Conservation (phyloP, 2,113 vertebrate species). For the human region GRCh38 chr11:126970501-126971000, state of each 20-base stretch:
- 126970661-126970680: not conserved
- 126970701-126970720: not conserved
- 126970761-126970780: not conserved
- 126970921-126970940: fast-evolving
- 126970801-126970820: not conserved
- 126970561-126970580: slow-evolving; percentile 9
- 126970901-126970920: not conserved
- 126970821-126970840: not conserved
- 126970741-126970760: not conserved
- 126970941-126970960: not conserved
- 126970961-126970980: slow-evolving; percentile 62
- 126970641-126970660: not conserved
- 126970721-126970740: not conserved
- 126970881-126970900: fast-evolving
- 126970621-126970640: not conserved
- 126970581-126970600: not conserved
- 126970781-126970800: not conserved
- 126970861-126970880: no score
- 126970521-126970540: not conserved
- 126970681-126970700: not conserved
- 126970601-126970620: not conserved
- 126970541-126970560: not conserved
- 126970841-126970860: not conserved
- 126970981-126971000: slow-evolving; percentile 78
- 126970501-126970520: not conserved